These are phyloP conservation scores for Apis cerana DNA, from an alignment of 1,140 invertebrate genomes.

Conservation along the genomic window DNA sequence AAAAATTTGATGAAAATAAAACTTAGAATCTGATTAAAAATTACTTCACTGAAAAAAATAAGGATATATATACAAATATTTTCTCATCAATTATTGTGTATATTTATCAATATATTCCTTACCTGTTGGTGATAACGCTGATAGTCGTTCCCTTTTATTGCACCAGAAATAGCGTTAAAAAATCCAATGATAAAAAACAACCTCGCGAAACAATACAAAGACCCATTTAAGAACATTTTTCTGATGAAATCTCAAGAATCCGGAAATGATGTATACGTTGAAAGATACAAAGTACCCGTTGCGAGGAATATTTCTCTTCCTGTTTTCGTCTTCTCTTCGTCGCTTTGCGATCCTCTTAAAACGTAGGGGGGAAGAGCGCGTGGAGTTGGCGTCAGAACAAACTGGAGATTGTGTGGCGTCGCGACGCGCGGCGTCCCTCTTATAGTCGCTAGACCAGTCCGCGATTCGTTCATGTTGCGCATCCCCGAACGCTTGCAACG, in stretches of 20 bases:
- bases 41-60: no score
- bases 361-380: constrained; percentile 25
- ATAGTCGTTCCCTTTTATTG: constrained; percentile 49
- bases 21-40: no score
- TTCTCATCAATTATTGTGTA: no score
- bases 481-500: constrained; percentile 66
- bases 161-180: constrained; percentile 10
- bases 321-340: not conserved
- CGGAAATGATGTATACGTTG: not conserved
- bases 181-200: constrained; percentile 22
- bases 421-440: constrained; percentile 75
- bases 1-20: no score
- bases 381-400: constrained; percentile 31
- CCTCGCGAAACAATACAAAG: not conserved
- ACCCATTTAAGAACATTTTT: constrained; percentile 5
- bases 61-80: no score
- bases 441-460: constrained; percentile 67
- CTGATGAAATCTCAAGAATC: no score
- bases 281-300: not conserved
- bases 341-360: not conserved
- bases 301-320: not conserved
- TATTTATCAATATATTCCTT: not conserved
- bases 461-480: constrained; percentile 71
- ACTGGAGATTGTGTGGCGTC: constrained; percentile 70
- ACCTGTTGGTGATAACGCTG: constrained; percentile 61